Evolutionary conservation across 2,797 vertebrate genomes (phyloP).

Genomic region (Macrochelys suwanniensis): DNA sequence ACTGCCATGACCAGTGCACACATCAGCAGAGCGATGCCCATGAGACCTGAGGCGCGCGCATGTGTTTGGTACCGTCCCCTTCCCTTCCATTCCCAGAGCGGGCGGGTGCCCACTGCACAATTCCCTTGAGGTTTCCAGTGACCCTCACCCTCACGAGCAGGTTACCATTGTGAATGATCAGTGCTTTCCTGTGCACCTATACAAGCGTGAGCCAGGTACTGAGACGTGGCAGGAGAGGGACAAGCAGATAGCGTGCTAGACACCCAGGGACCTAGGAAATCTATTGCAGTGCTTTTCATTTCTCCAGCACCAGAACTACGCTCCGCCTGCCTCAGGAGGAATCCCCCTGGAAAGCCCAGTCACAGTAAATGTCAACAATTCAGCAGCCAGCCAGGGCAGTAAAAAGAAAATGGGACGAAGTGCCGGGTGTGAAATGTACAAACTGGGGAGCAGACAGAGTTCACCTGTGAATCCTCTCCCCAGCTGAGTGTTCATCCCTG

Average conservation of each 20-base stretch:
- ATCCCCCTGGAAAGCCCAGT: background rate
- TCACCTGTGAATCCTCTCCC: background rate
- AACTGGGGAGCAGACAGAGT: background rate
- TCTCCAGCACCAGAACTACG: background rate
- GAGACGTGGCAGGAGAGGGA: background rate
- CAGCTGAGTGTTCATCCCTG: rapidly evolving
- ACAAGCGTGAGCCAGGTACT: no score
- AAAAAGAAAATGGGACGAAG: background rate
- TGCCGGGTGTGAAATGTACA: background rate
- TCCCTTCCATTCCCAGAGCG: no score
- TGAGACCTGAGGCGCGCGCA: no score
- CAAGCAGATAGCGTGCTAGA: background rate
- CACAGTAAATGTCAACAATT: background rate
- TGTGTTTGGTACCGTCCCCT: no score
- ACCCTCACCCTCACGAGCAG: no score
- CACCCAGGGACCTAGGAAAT: background rate
- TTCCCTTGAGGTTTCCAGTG: no score
- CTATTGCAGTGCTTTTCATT: background rate
- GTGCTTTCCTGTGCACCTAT: no score
- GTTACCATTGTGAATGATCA: no score
- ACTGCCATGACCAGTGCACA: no score
- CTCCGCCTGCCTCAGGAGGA: background rate
- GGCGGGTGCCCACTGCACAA: no score
- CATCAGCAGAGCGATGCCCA: no score
- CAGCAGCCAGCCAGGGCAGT: background rate